Percentiles rank a stretch among this genome's conserved stretches.
phyloP scores from a whole-genome alignment of 2,797 vertebrate genomes.

The Cyprinella venusta region DNA sequence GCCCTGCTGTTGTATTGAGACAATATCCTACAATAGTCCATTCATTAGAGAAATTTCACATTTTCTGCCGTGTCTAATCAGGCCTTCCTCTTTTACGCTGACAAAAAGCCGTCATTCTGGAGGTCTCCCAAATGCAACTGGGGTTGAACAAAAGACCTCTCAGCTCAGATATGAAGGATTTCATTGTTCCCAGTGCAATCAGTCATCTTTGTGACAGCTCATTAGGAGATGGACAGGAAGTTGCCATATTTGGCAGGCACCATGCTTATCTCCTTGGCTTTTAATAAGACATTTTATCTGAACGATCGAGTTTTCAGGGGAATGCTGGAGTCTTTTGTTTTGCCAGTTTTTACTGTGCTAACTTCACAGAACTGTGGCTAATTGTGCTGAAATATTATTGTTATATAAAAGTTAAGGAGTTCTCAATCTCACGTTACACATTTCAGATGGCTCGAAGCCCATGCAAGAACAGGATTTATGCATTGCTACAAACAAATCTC shows the following conservation, averaged over 20 bases:
- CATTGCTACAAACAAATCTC: background rate
- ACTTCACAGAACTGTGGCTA: background rate
- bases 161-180: slow-evolving; percentile 66
- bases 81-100: slow-evolving; percentile 50
- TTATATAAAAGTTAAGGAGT: background rate
- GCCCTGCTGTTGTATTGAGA: slow-evolving; percentile 55
- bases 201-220: slow-evolving; percentile 58
- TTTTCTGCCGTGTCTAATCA: slow-evolving; percentile 65
- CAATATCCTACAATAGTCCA: slow-evolving; percentile 59
- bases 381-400: background rate
- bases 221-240: slow-evolving; percentile 61
- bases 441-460: slow-evolving; percentile 16
- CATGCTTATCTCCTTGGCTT: slow-evolving; percentile 44
- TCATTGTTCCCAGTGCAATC: slow-evolving; percentile 64
- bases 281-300: slow-evolving; percentile 46
- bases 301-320: slow-evolving; percentile 12
- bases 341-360: background rate
- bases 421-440: background rate
- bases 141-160: slow-evolving; percentile 69
- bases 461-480: background rate
- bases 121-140: slow-evolving; percentile 59
- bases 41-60: slow-evolving; percentile 70
- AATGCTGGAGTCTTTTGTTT: slow-evolving; percentile 35
- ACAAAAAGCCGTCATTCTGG: slow-evolving; percentile 28
- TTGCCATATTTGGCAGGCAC: slow-evolving; percentile 60